Evolutionary conservation across 2,113 vertebrate species (phyloP), one percentile per base, ranked within the genome.

Genomic region (Camelus dromedarius): DNA sequence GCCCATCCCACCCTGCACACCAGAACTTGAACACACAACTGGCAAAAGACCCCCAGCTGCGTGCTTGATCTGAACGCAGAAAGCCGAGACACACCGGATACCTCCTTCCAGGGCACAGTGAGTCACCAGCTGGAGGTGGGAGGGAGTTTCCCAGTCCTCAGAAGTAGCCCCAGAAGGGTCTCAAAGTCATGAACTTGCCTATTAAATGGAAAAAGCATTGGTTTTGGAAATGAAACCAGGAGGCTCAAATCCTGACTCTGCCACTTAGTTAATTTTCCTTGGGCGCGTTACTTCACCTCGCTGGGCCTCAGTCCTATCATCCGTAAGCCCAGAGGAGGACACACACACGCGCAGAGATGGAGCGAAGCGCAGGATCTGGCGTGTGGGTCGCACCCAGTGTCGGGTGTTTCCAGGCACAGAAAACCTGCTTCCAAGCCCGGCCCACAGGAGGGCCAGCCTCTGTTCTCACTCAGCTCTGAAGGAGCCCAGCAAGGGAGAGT

Each of bases 331-430:
- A 18, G 35, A 52, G 0, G 9, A 22, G 1, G 24, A 30, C 12
- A 48, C 52, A 22, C 24, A 18, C 1, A 3, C 0, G 32, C 30
- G 32, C 30, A 35, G 24, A 56, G 48, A 24, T 1, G 16, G 13
- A 7, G 26, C 0, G 26, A 30, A 13, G 32, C 28, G 32, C 0
- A 22, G 90, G 38, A n/a, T 30, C 83, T 6, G 16, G 42, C 28
- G 5, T 0, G 0, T 0, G 0, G 52, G 26, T 35, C 7, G 56
- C 20, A 10, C 11, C 54, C 18, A 2, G 5, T 8, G 48, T 8
- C 0, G 2, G 6, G 35, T 0, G 14, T 19, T 67, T 20, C 15
- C 5, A 35, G 54, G 58, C 73, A 32, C 30, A 69, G 73, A 35
- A 30, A 64, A 46, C 35, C 14, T 87, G 28, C 46, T 32, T 76